Evolutionary conservation across 2,113 vertebrate species (phyloP).

Genomic region (Sylvilagus bachmani): DNA sequence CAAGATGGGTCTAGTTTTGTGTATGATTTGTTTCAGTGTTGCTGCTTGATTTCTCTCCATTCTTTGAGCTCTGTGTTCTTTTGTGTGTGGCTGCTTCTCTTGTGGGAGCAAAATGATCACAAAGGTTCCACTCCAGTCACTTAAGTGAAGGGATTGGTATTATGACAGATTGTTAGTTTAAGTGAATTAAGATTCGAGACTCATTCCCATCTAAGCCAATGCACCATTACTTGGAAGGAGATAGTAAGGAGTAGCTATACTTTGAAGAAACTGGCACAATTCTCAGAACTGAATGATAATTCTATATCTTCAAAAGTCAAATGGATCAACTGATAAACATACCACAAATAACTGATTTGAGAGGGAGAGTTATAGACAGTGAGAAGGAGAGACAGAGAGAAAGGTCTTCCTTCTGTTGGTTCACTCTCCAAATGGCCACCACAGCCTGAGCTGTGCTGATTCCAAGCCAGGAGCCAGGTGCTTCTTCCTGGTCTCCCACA

Average conservation of each 20-base stretch:
- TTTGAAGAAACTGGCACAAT: background rate
- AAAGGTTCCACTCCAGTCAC: background rate
- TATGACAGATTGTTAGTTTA: background rate
- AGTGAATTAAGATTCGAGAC: conserved; percentile 24
- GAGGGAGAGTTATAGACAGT: too few relatives aligned
- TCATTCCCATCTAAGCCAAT: background rate
- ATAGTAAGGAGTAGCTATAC: background rate
- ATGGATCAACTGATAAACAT: background rate
- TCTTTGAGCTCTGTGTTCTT: background rate
- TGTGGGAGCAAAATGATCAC: background rate
- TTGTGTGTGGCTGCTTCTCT: conserved; percentile 1
- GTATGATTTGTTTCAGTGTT: background rate
- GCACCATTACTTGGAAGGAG: background rate
- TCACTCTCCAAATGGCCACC: too few relatives aligned
- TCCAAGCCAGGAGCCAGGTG: too few relatives aligned
- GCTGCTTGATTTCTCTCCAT: background rate
- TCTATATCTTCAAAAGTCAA: background rate
- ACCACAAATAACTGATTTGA: background rate
- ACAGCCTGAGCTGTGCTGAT: too few relatives aligned
- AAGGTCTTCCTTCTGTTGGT: too few relatives aligned
- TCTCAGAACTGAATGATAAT: background rate
- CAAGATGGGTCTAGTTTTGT: background rate
- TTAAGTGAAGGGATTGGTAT: background rate
- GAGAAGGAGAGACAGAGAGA: too few relatives aligned
- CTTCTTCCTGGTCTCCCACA: too few relatives aligned